phyloP scores from a whole-genome alignment of 2,113 vertebrate species.

The Epinephelus lanceolatus region DNA sequence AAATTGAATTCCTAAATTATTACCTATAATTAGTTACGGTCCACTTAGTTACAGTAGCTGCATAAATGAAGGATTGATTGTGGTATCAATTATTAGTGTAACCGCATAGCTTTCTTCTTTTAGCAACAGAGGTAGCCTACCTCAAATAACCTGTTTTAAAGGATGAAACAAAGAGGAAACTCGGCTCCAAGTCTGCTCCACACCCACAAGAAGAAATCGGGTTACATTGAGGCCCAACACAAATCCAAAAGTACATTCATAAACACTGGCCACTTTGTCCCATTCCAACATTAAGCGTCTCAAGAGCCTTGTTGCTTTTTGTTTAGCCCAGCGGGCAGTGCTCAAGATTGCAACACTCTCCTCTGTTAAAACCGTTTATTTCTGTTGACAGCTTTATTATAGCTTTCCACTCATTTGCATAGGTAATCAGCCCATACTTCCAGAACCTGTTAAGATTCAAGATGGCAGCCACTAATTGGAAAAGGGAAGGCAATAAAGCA shows the following conservation, averaged over 20 bases:
- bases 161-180: not conserved
- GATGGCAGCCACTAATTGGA: slow-evolving; percentile 77
- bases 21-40: not conserved
- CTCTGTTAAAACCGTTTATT: slow-evolving; percentile 58
- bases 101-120: not conserved
- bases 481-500: slow-evolving; percentile 60
- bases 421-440: slow-evolving; percentile 72
- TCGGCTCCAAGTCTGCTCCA: not conserved
- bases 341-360: slow-evolving; percentile 32
- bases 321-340: slow-evolving; percentile 52
- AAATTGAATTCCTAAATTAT: too few species aligned
- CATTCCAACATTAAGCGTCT: slow-evolving; percentile 22
- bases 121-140: too few species aligned
- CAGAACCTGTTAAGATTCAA: slow-evolving; percentile 67
- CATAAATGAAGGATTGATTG: not conserved
- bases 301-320: slow-evolving; percentile 34
- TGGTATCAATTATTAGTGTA: not conserved
- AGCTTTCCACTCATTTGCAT: slow-evolving; percentile 73
- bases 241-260: not conserved
- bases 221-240: slow-evolving; percentile 5
- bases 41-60: not conserved
- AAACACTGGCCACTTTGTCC: slow-evolving; percentile 30
- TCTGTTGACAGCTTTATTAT: slow-evolving; percentile 76
- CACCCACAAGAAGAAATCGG: not conserved
- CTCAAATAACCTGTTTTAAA: not conserved